Conservation (phyloP, 2,797 vertebrate genomes). For the Emydoidea blandingii region DNA sequence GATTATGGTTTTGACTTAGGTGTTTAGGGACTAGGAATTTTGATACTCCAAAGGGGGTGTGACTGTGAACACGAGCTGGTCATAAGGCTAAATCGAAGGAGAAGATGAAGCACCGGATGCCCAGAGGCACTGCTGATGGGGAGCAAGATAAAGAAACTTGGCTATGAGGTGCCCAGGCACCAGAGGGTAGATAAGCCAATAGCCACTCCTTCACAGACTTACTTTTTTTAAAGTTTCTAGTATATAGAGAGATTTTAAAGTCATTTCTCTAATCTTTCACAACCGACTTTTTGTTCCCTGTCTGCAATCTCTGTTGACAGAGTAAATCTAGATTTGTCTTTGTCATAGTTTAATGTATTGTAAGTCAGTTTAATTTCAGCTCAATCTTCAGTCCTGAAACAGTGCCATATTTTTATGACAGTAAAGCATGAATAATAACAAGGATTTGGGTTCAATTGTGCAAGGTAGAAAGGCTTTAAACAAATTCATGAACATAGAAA, state of each 20-base stretch:
- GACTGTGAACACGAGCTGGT: background rate
- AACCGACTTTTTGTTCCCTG: background rate
- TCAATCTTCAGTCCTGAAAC: background rate
- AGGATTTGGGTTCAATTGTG: background rate
- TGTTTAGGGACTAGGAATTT: background rate
- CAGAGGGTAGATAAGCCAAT: background rate
- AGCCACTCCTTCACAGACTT: background rate
- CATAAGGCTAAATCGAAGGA: background rate
- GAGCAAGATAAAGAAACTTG: no score
- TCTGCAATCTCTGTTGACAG: background rate
- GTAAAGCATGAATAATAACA: background rate
- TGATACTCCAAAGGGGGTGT: background rate
- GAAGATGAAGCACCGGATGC: background rate
- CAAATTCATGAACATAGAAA: background rate
- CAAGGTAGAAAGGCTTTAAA: background rate
- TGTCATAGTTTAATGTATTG: background rate
- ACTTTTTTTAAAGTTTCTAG: background rate
- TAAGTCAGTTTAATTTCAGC: background rate
- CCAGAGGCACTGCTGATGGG: background rate
- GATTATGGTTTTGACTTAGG: background rate
- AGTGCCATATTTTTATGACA: background rate
- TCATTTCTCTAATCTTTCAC: background rate
- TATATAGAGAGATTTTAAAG: background rate
- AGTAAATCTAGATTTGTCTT: conserved; percentile 5
- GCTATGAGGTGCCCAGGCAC: background rate